These are phyloP conservation scores for Mormyrus hasselquistii DNA, from an alignment of 2,797 vertebrate species.

Conservation along the genomic window DNA sequence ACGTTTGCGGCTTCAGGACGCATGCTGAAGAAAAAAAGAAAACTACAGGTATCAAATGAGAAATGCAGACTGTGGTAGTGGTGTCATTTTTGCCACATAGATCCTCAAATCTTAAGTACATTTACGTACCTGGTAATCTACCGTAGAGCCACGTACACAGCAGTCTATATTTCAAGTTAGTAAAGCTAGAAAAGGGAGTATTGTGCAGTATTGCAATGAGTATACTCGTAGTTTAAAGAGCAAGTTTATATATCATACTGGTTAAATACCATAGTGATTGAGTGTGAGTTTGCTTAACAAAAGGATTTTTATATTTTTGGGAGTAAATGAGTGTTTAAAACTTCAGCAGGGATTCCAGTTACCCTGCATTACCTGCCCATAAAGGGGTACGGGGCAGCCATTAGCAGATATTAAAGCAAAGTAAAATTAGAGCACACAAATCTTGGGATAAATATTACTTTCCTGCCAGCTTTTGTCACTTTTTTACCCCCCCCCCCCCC, in stretches of 20 bases:
- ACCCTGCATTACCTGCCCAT: not conserved
- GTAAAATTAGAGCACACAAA: slow-evolving; percentile 54
- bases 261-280: not conserved
- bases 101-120: not conserved
- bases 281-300: not conserved
- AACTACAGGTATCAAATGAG: not conserved
- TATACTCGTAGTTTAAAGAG: slow-evolving; percentile 31
- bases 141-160: not conserved
- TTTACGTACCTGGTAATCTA: not conserved
- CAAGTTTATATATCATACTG: not conserved
- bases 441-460: slow-evolving; percentile 53
- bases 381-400: slow-evolving; percentile 42
- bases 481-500: slow-evolving; percentile 28
- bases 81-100: not conserved
- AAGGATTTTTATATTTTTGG: not conserved
- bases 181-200: not conserved
- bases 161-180: not conserved
- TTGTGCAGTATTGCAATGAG: not conserved
- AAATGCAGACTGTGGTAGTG: not conserved
- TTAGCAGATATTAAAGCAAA: slow-evolving; percentile 50
- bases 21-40: not conserved
- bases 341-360: not conserved
- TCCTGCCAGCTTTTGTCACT: slow-evolving; percentile 50
- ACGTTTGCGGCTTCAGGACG: not conserved
- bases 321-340: not conserved